These are phyloP conservation scores for Cottus gobio DNA, from an alignment of 2,113 vertebrate genomes.

Conservation along the genomic window DNA sequence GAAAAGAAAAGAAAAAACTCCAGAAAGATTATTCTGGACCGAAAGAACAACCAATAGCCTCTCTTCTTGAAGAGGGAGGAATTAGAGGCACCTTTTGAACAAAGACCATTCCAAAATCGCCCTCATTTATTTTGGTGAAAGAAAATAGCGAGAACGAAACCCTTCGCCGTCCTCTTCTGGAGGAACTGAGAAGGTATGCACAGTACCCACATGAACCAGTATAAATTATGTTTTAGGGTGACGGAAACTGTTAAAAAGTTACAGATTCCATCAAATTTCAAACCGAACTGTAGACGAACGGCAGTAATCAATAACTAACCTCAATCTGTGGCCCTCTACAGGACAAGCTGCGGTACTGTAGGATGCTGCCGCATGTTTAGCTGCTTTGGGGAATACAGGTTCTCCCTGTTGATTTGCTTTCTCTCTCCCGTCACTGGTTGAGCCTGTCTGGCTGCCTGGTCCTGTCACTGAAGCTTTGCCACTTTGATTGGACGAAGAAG, in stretches of 20 bases:
- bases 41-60: too few relatives aligned
- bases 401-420: neutral
- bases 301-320: conserved; percentile 36
- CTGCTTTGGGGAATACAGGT: neutral
- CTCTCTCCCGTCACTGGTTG: neutral
- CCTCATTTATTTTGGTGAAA: too few relatives aligned
- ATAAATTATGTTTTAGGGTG: neutral
- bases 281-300: neutral
- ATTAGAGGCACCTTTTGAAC: too few relatives aligned
- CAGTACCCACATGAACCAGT: neutral
- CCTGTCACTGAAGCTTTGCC: neutral
- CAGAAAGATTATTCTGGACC: too few relatives aligned
- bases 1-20: too few relatives aligned
- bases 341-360: conserved; percentile 2
- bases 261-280: neutral
- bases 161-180: neutral
- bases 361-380: neutral
- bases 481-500: neutral
- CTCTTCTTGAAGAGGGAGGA: too few relatives aligned
- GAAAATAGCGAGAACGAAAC: too few relatives aligned
- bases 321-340: conserved; percentile 2
- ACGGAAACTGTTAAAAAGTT: neutral
- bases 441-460: neutral
- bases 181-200: neutral
- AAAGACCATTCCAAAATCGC: too few relatives aligned